Conservation (phyloP, 2,797 vertebrate genomes). For the Capromys pilorides region DNA sequence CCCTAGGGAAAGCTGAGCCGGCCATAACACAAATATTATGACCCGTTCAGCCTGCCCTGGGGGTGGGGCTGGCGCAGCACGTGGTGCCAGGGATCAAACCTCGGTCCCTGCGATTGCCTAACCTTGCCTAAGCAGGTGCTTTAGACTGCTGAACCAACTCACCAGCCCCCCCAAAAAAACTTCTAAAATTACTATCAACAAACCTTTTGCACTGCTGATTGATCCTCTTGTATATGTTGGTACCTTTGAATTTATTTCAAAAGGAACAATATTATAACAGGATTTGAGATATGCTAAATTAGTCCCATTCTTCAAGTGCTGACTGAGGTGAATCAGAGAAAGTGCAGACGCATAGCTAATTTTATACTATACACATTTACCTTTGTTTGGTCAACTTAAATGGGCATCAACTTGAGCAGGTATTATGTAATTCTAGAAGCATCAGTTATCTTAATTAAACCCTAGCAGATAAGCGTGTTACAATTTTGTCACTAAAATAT, state of each 20-base stretch:
- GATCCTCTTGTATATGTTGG: background rate
- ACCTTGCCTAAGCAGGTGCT: no score
- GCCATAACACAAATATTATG: no score
- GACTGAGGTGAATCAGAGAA: background rate
- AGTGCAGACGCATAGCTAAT: background rate
- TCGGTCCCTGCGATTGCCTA: no score
- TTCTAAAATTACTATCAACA: slow-evolving; percentile 48
- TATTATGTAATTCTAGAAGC: slow-evolving; percentile 17
- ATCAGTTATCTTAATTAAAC: background rate
- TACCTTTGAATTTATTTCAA: slow-evolving; percentile 36
- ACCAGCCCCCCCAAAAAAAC: background rate
- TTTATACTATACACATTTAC: background rate
- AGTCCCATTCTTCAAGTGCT: background rate
- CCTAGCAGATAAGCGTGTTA: background rate
- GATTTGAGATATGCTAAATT: slow-evolving; percentile 28
- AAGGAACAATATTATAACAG: slow-evolving; percentile 2
- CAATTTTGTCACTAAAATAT: slow-evolving; percentile 53
- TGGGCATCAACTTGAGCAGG: background rate
- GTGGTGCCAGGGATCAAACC: no score
- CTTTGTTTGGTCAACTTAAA: slow-evolving; percentile 34
- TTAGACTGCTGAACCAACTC: no score
- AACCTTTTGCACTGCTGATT: background rate
- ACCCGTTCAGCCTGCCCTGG: no score
- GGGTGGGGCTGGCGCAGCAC: no score
- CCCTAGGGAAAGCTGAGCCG: no score